These are phyloP conservation scores for Threskiornis aethiopicus DNA, from an alignment of 2,797 vertebrate genomes.

Conservation along the genomic window DNA sequence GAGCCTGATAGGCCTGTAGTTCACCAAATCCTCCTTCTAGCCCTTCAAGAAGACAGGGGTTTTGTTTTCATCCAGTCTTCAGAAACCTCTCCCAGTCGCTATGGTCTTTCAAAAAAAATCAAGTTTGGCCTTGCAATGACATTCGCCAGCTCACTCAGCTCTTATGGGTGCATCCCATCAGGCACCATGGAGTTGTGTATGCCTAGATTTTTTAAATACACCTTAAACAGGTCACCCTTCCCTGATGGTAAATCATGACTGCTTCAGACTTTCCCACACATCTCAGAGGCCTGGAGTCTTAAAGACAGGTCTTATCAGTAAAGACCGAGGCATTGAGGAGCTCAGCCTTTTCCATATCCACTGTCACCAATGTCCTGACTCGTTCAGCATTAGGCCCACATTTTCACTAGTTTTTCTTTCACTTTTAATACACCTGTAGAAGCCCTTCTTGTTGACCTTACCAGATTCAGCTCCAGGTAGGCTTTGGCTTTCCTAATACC, in stretches of 20 bases:
- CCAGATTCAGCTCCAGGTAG: neutral
- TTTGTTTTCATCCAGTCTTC: neutral
- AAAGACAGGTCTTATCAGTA: neutral
- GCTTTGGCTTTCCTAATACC: neutral
- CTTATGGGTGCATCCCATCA: neutral
- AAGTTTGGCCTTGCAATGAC: neutral
- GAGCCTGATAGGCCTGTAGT: neutral
- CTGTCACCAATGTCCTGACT: neutral
- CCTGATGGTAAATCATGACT: neutral
- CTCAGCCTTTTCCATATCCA: neutral
- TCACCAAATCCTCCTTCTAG: neutral
- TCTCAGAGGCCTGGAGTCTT: neutral
- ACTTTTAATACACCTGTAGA: neutral
- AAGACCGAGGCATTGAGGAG: neutral
- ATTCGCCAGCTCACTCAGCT: neutral
- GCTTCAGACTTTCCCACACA: neutral
- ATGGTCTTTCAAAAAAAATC: neutral
- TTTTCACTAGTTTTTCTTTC: neutral
- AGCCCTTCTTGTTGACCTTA: neutral
- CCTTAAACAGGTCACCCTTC: accelerated
- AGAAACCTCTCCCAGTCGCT: neutral
- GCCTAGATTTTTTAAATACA: neutral
- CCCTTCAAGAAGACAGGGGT: neutral
- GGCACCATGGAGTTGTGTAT: neutral
- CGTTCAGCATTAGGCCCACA: accelerated